phyloP scores from a whole-genome alignment of 2,888 invertebrate species.

The Lucinisca nassula region DNA sequence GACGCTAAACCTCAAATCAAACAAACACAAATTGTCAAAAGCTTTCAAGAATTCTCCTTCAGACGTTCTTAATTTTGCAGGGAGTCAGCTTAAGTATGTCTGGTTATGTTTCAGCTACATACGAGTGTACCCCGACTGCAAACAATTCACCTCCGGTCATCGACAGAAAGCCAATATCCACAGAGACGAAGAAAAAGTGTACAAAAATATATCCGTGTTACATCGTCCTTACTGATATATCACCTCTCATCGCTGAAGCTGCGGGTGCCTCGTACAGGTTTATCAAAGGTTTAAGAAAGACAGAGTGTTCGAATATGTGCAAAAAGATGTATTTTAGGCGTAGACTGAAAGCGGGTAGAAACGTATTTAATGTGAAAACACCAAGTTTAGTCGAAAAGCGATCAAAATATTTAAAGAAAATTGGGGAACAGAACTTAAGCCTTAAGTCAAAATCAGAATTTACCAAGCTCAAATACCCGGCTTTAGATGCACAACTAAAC shows the following conservation, averaged over 20 bases:
- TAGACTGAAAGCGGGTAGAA: slow-evolving; percentile 42
- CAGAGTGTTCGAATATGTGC: slow-evolving; percentile 63
- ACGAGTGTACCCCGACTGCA: neutral
- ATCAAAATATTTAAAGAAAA: neutral
- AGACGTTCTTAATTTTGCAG: too few relatives aligned
- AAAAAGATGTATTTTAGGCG: slow-evolving; percentile 58
- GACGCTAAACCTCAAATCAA: too few relatives aligned
- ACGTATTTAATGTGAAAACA: slow-evolving; percentile 63
- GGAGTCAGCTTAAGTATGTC: too few relatives aligned
- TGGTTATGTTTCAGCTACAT: neutral
- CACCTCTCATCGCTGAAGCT: neutral
- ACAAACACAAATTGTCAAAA: too few relatives aligned
- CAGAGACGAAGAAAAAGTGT: neutral
- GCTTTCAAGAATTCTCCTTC: too few relatives aligned
- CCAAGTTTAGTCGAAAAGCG: slow-evolving; percentile 27
- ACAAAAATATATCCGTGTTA: slow-evolving; percentile 57
- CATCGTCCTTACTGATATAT: slow-evolving; percentile 49
- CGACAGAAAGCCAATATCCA: neutral
- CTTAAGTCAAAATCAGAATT: neutral
- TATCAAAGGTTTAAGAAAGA: slow-evolving; percentile 12
- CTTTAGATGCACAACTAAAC: neutral
- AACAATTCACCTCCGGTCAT: neutral
- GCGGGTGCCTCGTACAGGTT: slow-evolving; percentile 2
- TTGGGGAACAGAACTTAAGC: neutral
- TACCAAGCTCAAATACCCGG: neutral